phyloP scores from a whole-genome alignment of 2,113 vertebrate genomes.

The Bombycilla garrulus region DNA sequence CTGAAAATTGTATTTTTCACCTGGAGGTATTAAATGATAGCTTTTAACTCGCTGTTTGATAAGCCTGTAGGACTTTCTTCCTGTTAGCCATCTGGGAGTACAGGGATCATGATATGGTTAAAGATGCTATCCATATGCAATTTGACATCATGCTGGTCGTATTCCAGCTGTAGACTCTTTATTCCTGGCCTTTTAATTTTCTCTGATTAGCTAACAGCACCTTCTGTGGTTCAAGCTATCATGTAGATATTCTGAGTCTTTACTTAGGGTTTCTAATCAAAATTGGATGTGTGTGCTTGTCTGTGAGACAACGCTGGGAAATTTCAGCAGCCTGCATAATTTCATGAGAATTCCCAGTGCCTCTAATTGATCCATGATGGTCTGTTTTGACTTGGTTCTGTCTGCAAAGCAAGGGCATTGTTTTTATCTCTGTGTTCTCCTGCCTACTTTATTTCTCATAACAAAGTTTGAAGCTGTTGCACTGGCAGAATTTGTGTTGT shows the following conservation, averaged over 20 bases:
- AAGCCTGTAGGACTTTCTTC: neutral
- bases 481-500: neutral
- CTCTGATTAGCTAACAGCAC: slow-evolving; percentile 41
- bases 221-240: slow-evolving; percentile 28
- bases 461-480: neutral
- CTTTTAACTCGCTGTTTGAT: slow-evolving; percentile 31
- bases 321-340: slow-evolving; percentile 28
- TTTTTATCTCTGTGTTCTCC: neutral
- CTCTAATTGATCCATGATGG: slow-evolving; percentile 50
- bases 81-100: slow-evolving; percentile 24
- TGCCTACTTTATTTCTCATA: neutral
- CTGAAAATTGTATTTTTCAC: slow-evolving; percentile 22
- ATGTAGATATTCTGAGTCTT: neutral
- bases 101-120: neutral
- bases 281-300: slow-evolving; percentile 27
- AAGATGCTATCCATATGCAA: slow-evolving; percentile 38
- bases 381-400: slow-evolving; percentile 3
- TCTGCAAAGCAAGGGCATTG: neutral
- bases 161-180: slow-evolving; percentile 24
- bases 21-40: neutral
- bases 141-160: slow-evolving; percentile 35
- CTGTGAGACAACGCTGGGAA: slow-evolving; percentile 12
- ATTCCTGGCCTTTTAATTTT: slow-evolving; percentile 53
- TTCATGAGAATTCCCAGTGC: slow-evolving; percentile 47
- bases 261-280: slow-evolving; percentile 34